Percentiles rank a stretch among this genome's conserved stretches.
These are phyloP conservation scores for Acheta domesticus DNA, from an alignment of 2,888 invertebrate species.

Conservation along the genomic window DNA sequence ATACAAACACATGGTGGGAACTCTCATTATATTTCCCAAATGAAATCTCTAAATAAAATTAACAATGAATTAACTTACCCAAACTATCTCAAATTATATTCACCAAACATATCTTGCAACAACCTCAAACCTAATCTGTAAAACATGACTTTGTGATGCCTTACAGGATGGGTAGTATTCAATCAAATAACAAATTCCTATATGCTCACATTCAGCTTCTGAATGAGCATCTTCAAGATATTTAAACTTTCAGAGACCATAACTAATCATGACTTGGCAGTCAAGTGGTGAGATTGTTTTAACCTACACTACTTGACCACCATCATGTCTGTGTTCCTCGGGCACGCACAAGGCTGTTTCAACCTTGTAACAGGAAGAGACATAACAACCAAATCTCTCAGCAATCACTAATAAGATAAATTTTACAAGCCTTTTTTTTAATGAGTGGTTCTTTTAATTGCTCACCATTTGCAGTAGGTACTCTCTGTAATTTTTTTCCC, in stretches of 20 bases:
- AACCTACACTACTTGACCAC: not conserved
- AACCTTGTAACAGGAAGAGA: conserved; percentile 6
- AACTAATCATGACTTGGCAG: not conserved
- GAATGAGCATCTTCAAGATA: not conserved
- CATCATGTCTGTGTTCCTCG: not conserved
- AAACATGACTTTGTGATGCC: conserved; percentile 11
- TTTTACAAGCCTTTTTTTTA: conserved; percentile 1
- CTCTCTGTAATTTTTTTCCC: not conserved
- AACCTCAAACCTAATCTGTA: not conserved
- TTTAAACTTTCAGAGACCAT: not conserved
- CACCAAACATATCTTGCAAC: not conserved
- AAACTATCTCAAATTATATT: not conserved
- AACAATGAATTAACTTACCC: not conserved
- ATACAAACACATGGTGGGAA: not conserved
- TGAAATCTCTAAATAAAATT: not conserved
- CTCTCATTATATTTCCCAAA: not conserved
- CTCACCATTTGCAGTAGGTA: not conserved
- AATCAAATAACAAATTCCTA: not conserved
- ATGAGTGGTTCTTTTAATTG: not conserved
- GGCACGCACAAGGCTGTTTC: not conserved
- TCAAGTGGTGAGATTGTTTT: not conserved
- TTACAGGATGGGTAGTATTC: not conserved
- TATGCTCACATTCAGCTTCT: not conserved
- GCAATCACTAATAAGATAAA: conserved; percentile 2
- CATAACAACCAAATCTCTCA: not conserved